Percentiles rank a stretch among this genome's conserved stretches.
phyloP scores from a whole-genome alignment of 2,113 vertebrate species.

The Ifrita kowaldi region DNA sequence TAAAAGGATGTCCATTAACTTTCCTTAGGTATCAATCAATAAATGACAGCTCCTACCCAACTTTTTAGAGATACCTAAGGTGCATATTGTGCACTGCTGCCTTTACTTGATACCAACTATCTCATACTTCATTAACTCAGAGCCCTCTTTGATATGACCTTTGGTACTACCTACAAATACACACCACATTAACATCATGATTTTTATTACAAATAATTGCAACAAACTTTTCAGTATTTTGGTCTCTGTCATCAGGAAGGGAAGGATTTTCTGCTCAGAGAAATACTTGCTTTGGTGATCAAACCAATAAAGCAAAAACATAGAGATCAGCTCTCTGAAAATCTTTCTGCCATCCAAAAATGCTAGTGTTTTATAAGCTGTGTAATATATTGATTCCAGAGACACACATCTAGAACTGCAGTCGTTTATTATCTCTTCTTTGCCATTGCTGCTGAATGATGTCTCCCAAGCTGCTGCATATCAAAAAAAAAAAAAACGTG shows the following conservation, averaged over 20 bases:
- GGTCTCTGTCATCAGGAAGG: not conserved
- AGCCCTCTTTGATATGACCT: not conserved
- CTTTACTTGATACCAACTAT: not conserved
- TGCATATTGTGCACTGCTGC: not conserved
- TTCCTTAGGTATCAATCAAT: not conserved
- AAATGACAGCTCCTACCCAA: not conserved
- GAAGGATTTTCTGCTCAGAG: not conserved
- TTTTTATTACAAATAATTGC: not conserved
- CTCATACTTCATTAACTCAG: not conserved
- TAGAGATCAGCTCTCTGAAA: not conserved
- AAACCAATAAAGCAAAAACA: not conserved
- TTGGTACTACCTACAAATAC: not conserved
- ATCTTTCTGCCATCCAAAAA: not conserved
- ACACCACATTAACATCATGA: not conserved
- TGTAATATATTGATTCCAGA: conserved; percentile 5
- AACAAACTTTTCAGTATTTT: not conserved
- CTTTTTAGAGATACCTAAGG: not conserved
- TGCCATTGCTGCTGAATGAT: not conserved
- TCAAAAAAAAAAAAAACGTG: not conserved
- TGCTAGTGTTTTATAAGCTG: not conserved
- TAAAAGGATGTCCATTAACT: not conserved
- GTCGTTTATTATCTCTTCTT: not conserved
- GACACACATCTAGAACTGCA: not conserved
- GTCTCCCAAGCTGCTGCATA: not conserved
- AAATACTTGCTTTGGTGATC: not conserved